Base-by-base conservation (phyloP, 2,113 vertebrate genomes). In the Nothobranchius furzeri region DNA sequence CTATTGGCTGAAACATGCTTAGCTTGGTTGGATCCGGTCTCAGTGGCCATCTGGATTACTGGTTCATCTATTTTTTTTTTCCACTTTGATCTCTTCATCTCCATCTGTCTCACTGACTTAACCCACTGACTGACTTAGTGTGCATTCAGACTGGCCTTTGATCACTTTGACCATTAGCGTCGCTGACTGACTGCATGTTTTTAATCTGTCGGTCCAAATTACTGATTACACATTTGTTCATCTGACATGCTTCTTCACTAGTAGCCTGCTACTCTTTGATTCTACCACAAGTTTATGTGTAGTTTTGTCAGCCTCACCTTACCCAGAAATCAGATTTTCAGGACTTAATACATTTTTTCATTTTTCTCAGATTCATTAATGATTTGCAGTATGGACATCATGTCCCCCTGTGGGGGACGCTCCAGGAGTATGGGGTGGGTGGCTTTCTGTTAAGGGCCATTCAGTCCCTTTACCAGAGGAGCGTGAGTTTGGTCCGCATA, bases 21-120 rank as follows among this genome's bases (percentile, higher is more conserved):
- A 83, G 79, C 79, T 71, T 60, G 73, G 68, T 78, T 64, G 68
- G 64, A 62, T 66, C 80, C 79, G 59, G 76, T 79, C 73, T 84
- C 63, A 17, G 14, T 9, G n/a, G 73, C 85, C 85, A 89, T 89
- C 85, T 89, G 87, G 81, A 61, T 62, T 48, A 35, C 73, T 62
- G 75, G 37, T 67, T 61, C 56, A 65, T 75, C 71, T 62, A 72
- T 45, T 37, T 75, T 67, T 64, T 64, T 36, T 17, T 70, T 30
- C 30, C 6, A 75, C 51, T 85, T 75, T 89, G 83, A 85, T 82
- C 75, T 77, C 67, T 87, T 84, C 72, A 85, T 85, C 78, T 77
- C 71, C 70, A 70, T 76, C 82, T 85, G 87, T 69, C 78, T 76
- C 71, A 48, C 40, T 79, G 63, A 72, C 72, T 76, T 77, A 80